Percentiles rank a stretch among this genome's conserved stretches.
Evolutionary conservation across 2,888 invertebrate species (phyloP).

Genomic region (Chrysodeixis includens): DNA sequence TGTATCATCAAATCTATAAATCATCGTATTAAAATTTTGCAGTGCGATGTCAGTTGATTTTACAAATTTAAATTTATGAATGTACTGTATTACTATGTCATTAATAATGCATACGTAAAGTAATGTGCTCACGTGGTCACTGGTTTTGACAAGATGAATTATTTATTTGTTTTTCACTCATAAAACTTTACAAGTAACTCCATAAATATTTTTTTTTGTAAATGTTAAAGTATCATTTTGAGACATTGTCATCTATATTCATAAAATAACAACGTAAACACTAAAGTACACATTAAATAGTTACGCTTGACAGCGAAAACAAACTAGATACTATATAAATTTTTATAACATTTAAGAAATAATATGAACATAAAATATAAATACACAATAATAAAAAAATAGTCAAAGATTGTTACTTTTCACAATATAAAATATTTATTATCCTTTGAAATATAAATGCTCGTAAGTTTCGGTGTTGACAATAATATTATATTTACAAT

Average conservation of each 20-base stretch:
- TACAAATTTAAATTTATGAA: constrained; percentile 31
- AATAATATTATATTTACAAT: constrained; percentile 26
- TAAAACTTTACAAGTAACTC: constrained; percentile 1
- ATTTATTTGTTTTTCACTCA: constrained; percentile 15
- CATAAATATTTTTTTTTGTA: constrained; percentile 5
- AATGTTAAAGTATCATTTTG: neutral
- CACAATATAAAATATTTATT: constrained; percentile 17
- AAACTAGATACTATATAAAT: constrained; percentile 8
- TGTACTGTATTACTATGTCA: constrained; percentile 38
- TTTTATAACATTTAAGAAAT: constrained; percentile 12
- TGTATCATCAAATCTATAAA: constrained; percentile 23
- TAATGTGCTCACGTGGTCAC: constrained; percentile 57
- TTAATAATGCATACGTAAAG: constrained; percentile 40
- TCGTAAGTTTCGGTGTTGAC: constrained; percentile 35
- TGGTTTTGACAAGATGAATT: constrained; percentile 15
- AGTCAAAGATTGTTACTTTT: constrained; percentile 5
- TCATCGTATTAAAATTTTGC: constrained; percentile 57
- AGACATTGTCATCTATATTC: constrained; percentile 10
- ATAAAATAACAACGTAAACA: constrained; percentile 7
- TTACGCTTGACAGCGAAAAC: constrained; percentile 6
- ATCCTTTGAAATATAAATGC: constrained; percentile 18
- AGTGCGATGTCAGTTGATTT: constrained; percentile 64
- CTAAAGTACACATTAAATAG: neutral
- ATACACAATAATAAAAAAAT: constrained; percentile 17
- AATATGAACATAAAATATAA: constrained; percentile 21